These are phyloP conservation scores for Chymomyza procnemis DNA, from an alignment of 2,888 invertebrate genomes.

Conservation along the genomic window DNA sequence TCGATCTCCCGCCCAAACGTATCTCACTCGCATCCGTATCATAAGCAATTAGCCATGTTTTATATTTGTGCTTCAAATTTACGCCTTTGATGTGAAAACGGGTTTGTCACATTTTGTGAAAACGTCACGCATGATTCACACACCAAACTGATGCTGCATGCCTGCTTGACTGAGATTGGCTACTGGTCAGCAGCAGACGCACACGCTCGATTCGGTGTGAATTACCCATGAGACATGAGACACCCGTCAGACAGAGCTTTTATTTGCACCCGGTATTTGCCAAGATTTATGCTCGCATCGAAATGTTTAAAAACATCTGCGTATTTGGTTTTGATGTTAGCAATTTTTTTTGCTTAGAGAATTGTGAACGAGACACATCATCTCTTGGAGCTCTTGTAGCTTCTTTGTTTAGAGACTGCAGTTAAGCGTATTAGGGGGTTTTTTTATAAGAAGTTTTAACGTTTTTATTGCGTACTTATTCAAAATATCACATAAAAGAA, in stretches of 20 bases:
- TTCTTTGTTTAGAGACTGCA: not conserved
- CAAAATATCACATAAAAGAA: too few species aligned
- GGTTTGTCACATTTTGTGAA: conserved; percentile 29
- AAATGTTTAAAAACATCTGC: not conserved
- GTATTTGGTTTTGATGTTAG: not conserved
- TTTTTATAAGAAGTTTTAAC: too few species aligned
- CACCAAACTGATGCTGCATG: not conserved
- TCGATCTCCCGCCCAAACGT: not conserved
- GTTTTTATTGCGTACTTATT: too few species aligned
- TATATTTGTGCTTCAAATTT: conserved; percentile 37
- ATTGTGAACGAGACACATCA: not conserved
- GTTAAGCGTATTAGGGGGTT: not conserved
- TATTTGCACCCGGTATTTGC: not conserved
- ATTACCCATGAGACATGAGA: not conserved
- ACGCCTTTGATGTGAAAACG: conserved; percentile 26
- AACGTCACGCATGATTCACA: conserved; percentile 50
- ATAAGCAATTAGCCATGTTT: conserved; percentile 44
- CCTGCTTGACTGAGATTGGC: conserved; percentile 8
- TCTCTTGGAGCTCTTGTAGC: not conserved
- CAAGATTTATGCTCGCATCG: not conserved
- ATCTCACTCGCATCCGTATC: not conserved
- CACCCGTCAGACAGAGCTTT: conserved; percentile 2
- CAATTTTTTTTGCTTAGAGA: not conserved
- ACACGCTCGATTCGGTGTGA: conserved; percentile 34
- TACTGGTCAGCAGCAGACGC: conserved; percentile 17